Conservation (phyloP, 2,888 invertebrate species). For the Cheilosia variabilis region DNA sequence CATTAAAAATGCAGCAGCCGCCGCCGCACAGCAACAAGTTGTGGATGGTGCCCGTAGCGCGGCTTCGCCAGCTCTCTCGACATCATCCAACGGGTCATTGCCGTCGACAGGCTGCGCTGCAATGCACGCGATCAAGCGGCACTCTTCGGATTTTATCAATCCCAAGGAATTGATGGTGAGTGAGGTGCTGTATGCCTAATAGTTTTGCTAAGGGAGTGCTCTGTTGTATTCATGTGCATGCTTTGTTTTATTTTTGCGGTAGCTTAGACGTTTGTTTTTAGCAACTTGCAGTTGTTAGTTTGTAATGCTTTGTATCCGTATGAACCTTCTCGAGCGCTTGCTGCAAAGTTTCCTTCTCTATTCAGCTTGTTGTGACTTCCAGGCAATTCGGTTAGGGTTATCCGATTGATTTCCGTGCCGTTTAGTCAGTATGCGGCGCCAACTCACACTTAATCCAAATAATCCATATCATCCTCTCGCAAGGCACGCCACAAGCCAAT, state of each 20-base stretch:
- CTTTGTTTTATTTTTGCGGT: neutral
- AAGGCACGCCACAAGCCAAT: no score
- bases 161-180: constrained; percentile 94
- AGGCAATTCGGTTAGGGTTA: no score
- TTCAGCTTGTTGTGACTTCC: no score
- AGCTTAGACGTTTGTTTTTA: neutral
- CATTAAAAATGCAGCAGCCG: constrained; percentile 80
- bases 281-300: neutral
- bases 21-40: constrained; percentile 78
- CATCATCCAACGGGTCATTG: constrained; percentile 78
- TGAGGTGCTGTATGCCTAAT: neutral
- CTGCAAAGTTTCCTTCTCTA: no score
- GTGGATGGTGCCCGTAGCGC: constrained; percentile 76
- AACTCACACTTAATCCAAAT: no score
- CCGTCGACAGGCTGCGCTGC: constrained; percentile 90
- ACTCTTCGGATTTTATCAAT: constrained; percentile 95
- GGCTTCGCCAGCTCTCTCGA: constrained; percentile 78
- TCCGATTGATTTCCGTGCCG: no score
- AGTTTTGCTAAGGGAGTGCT: constrained; percentile 5
- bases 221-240: neutral
- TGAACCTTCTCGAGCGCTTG: no score
- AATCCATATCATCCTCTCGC: no score
- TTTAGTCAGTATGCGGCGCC: no score
- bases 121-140: constrained; percentile 97
- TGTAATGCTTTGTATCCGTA: no score